These are phyloP conservation scores for Chelonus insularis DNA, from an alignment of 1,140 invertebrate genomes.

Conservation along the genomic window DNA sequence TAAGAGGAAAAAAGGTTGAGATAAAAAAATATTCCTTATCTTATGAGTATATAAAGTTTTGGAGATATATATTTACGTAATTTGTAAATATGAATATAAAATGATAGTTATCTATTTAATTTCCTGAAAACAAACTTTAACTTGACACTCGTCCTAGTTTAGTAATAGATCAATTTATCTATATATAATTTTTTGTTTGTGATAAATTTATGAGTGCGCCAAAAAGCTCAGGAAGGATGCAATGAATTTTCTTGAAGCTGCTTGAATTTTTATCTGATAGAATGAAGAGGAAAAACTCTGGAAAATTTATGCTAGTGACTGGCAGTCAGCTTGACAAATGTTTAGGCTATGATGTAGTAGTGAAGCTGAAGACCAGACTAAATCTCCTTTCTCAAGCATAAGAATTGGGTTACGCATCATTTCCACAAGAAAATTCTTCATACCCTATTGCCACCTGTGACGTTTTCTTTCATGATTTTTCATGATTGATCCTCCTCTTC, in stretches of 20 bases:
- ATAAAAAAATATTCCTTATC: no score
- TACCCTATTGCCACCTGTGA: not conserved
- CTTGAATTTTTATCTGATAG: slow-evolving; percentile 2
- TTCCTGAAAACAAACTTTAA: slow-evolving; percentile 34
- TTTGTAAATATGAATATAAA: slow-evolving; percentile 1
- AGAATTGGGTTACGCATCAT: slow-evolving; percentile 17
- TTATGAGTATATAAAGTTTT: no score
- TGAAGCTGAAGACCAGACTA: not conserved
- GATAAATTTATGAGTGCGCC: not conserved
- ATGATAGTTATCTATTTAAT: slow-evolving; percentile 49
- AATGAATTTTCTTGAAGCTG: not conserved
- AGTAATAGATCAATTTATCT: not conserved
- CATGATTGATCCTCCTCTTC: not conserved
- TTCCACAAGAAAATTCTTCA: slow-evolving; percentile 1
- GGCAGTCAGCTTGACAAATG: slow-evolving; percentile 21
- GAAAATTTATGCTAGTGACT: slow-evolving; percentile 9
- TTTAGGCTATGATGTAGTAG: not conserved
- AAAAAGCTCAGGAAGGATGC: slow-evolving; percentile 1
- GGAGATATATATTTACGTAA: no score
- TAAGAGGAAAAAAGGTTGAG: no score
- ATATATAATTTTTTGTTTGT: not conserved
- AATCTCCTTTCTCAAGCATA: not conserved
- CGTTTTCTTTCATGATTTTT: not conserved
- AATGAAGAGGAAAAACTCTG: not conserved
- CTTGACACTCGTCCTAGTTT: slow-evolving; percentile 3